A percentile compares a stretch with the other conserved stretches of the same genome.
These are phyloP conservation scores for Remorina albescens DNA, from an alignment of 2,797 vertebrate genomes.

Conservation along the genomic window DNA sequence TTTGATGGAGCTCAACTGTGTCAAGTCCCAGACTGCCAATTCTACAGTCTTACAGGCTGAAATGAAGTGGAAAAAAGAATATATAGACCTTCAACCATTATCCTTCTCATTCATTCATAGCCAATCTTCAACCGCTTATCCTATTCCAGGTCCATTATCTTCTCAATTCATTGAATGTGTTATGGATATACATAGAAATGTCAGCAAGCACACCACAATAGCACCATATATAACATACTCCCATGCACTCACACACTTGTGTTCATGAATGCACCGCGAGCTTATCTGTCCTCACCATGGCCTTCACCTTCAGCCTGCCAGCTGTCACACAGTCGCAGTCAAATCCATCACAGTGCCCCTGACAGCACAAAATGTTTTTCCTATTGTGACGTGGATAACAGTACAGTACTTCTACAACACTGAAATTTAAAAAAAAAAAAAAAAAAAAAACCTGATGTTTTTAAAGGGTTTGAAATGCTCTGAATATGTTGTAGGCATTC, in stretches of 20 bases:
- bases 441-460: too few species aligned
- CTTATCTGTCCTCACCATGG: constrained; percentile 3
- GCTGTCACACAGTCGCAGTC: background rate
- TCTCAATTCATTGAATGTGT: too few species aligned
- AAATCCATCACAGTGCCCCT: background rate
- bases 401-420: too few species aligned
- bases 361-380: background rate
- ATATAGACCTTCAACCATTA: too few species aligned
- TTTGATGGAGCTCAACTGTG: too few species aligned
- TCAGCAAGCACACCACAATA: background rate
- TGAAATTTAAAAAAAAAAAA: too few species aligned
- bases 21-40: too few species aligned
- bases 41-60: too few species aligned
- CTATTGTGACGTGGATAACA: background rate
- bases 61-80: too few species aligned
- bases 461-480: background rate
- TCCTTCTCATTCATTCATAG: background rate
- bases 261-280: background rate
- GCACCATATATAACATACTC: background rate
- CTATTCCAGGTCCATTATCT: too few species aligned
- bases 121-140: too few species aligned
- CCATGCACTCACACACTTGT: background rate
- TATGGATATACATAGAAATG: background rate
- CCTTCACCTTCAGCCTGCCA: background rate
- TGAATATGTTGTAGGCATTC: background rate